A percentile compares a stretch with the other conserved stretches of the same genome.
Conservation (phyloP, 2,113 vertebrate species). For the Tragelaphus scriptus region DNA sequence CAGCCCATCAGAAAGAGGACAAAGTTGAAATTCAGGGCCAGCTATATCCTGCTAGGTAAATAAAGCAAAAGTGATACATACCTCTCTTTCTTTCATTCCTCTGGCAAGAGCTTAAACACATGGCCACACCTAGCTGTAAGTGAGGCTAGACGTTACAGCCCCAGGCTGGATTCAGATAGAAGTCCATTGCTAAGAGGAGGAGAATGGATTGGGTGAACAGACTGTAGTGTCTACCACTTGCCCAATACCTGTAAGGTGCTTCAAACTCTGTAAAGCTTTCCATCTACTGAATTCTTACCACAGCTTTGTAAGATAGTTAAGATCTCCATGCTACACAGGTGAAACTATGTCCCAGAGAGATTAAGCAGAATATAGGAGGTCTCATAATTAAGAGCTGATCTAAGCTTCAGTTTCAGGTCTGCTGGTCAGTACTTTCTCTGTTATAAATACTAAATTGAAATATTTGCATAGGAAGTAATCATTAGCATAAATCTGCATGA, state of each 20-base stretch:
- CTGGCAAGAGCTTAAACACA: neutral
- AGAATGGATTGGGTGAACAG: neutral
- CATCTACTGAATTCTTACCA: neutral
- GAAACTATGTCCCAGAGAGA: neutral
- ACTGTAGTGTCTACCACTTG: neutral
- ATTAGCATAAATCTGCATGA: slow-evolving; percentile 43
- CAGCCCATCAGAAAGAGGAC: neutral
- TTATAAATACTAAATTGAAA: slow-evolving; percentile 27
- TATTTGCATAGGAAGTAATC: neutral
- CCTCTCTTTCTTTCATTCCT: neutral
- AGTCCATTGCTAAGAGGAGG: neutral
- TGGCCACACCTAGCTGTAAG: neutral
- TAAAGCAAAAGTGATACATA: neutral
- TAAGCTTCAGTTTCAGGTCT: slow-evolving; percentile 19
- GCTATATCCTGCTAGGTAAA: neutral
- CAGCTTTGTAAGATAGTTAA: neutral
- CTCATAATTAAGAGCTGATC: neutral
- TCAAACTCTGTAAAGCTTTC: neutral
- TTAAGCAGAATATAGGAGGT: neutral
- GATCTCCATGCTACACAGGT: neutral
- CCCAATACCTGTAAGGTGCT: neutral
- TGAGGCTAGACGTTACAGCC: neutral
- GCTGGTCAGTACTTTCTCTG: neutral
- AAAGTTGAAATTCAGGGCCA: neutral
- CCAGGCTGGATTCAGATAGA: neutral